Percentiles rank a stretch among this genome's conserved stretches.
These are phyloP conservation scores for Lapara coniferarum DNA, from an alignment of 2,888 invertebrate species.

Conservation along the genomic window DNA sequence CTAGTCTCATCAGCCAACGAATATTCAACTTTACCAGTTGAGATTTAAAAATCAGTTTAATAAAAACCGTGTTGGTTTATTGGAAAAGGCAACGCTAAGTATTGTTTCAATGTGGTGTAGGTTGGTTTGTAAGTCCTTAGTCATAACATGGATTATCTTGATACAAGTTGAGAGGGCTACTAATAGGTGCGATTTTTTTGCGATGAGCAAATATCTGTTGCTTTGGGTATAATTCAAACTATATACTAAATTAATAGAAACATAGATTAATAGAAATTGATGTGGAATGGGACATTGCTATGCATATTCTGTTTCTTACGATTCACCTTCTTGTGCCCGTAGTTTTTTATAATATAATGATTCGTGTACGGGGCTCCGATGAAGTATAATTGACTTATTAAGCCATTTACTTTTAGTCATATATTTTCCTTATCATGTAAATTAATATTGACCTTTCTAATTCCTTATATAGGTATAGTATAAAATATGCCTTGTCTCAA, in stretches of 20 bases:
- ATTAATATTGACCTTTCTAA: no score
- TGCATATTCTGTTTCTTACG: background rate
- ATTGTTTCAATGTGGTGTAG: constrained; percentile 44
- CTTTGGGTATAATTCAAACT: background rate
- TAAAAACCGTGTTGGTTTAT: constrained; percentile 34
- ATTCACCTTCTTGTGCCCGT: no score
- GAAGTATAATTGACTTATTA: no score
- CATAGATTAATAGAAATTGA: no score
- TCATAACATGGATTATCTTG: constrained; percentile 31
- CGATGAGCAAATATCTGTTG: constrained; percentile 27
- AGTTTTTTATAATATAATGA: no score
- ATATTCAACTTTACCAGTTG: constrained; percentile 49
- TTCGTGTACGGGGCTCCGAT: no score
- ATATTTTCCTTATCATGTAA: no score
- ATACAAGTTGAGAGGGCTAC: constrained; percentile 6
- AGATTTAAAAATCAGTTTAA: constrained; percentile 44
- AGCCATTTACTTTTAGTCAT: no score
- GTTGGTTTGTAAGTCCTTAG: constrained; percentile 41
- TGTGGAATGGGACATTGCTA: background rate
- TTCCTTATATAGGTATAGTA: no score
- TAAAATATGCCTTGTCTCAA: no score
- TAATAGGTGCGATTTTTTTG: background rate
- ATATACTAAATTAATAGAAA: background rate
- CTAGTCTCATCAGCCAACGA: constrained; percentile 40
- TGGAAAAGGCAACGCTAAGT: constrained; percentile 45